phyloP scores from a whole-genome alignment of 2,113 vertebrate genomes.

The Rhea pennata region DNA sequence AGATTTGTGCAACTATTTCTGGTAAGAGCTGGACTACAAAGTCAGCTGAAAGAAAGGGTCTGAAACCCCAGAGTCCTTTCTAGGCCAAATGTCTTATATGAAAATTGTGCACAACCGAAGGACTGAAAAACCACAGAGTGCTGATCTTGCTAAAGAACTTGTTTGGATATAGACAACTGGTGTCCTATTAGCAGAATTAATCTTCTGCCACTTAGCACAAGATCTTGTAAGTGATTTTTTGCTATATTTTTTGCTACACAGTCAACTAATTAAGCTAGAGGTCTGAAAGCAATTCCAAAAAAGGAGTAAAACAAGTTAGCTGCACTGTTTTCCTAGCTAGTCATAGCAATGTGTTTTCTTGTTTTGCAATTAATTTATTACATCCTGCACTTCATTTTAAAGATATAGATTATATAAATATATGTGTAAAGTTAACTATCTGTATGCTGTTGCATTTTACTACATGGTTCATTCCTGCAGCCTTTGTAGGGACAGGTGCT shows the following conservation, averaged over 20 bases:
- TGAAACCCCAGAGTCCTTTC: not conserved
- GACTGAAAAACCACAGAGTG: not conserved
- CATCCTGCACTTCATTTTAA: not conserved
- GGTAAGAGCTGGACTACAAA: not conserved
- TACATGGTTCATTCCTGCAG: not conserved
- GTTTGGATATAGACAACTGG: not conserved
- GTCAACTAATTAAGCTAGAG: not conserved
- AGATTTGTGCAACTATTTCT: not conserved
- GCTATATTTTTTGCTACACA: not conserved
- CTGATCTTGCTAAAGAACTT: not conserved
- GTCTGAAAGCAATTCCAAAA: not conserved
- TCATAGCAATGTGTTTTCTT: not conserved
- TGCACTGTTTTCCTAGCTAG: not conserved
- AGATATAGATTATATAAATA: not conserved
- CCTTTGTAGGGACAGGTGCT: not conserved
- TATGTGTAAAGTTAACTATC: not conserved
- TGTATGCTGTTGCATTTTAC: not conserved
- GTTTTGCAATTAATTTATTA: conserved; percentile 27
- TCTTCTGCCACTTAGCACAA: not conserved
- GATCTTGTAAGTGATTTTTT: not conserved
- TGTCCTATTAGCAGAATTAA: not conserved
- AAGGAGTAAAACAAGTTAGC: not conserved
- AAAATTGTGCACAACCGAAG: not conserved
- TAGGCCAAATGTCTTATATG: accelerated
- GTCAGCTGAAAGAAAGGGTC: not conserved